phyloP scores from a whole-genome alignment of 2,113 vertebrate genomes.

The Tragulus kanchil region DNA sequence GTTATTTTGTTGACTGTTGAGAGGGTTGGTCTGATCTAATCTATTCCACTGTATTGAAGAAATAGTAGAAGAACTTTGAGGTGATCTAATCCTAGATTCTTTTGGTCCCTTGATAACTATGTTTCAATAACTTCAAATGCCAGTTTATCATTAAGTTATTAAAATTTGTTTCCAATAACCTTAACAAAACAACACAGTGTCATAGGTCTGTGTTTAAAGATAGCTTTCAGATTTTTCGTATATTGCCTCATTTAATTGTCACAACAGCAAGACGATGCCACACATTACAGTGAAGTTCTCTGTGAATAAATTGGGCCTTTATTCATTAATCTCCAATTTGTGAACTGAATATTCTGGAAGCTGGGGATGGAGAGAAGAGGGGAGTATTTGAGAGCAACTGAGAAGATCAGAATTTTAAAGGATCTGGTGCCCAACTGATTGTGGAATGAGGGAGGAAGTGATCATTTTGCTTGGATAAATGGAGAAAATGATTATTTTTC shows the following conservation, averaged over 20 bases:
- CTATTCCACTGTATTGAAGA: not conserved
- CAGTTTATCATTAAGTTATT: not conserved
- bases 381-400: not conserved
- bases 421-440: not conserved
- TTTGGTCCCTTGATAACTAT: not conserved
- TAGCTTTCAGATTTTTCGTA: not conserved
- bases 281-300: not conserved
- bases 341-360: constrained; percentile 20
- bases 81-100: not conserved
- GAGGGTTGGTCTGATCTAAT: not conserved
- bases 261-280: not conserved
- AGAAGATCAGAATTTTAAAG: not conserved
- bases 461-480: not conserved
- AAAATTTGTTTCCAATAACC: not conserved
- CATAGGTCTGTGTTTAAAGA: not conserved
- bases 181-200: not conserved
- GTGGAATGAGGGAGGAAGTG: not conserved
- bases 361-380: not conserved
- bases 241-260: not conserved
- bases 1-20: not conserved
- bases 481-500: not conserved
- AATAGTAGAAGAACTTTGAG: not conserved
- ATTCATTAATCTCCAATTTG: not conserved
- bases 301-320: not conserved
- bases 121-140: not conserved